Evolutionary conservation across 2,888 invertebrate genomes (phyloP).

Genomic region (Schizaphis graminum): DNA sequence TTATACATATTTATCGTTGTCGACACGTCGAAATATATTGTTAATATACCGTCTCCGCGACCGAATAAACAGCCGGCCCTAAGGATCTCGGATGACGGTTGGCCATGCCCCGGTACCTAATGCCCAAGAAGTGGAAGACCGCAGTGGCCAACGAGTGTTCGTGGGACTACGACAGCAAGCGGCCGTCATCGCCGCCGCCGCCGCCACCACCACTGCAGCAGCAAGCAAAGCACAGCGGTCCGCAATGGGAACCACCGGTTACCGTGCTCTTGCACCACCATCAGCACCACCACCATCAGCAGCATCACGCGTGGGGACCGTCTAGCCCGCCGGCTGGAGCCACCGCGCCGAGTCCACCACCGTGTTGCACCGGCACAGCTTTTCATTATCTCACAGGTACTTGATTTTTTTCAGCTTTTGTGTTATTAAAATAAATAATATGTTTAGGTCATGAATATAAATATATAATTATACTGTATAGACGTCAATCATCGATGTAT

Average conservation of each 20-base stretch:
- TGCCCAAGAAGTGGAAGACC: conserved; percentile 91
- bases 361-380: conserved; percentile 66
- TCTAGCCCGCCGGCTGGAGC: conserved; percentile 83
- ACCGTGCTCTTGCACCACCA: conserved; percentile 62
- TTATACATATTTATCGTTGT: neutral
- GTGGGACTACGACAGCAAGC: conserved; percentile 51
- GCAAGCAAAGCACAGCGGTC: conserved; percentile 33
- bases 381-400: conserved; percentile 60
- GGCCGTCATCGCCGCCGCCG: conserved; percentile 64
- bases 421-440: neutral
- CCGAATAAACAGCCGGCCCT: neutral
- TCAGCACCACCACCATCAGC: conserved; percentile 52
- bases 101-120: conserved; percentile 91
- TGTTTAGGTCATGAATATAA: neutral
- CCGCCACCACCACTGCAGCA: conserved; percentile 54
- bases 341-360: conserved; percentile 74
- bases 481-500: too few relatives aligned
- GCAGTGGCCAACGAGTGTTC: conserved; percentile 68
- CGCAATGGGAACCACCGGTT: conserved; percentile 65
- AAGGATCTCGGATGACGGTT: conserved; percentile 59
- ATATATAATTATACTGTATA: too few relatives aligned
- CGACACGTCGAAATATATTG: neutral
- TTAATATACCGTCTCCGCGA: neutral
- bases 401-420: neutral
- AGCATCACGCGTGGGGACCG: conserved; percentile 79